Conservation (phyloP, 2,888 invertebrate species). For the Apamea sordens region DNA sequence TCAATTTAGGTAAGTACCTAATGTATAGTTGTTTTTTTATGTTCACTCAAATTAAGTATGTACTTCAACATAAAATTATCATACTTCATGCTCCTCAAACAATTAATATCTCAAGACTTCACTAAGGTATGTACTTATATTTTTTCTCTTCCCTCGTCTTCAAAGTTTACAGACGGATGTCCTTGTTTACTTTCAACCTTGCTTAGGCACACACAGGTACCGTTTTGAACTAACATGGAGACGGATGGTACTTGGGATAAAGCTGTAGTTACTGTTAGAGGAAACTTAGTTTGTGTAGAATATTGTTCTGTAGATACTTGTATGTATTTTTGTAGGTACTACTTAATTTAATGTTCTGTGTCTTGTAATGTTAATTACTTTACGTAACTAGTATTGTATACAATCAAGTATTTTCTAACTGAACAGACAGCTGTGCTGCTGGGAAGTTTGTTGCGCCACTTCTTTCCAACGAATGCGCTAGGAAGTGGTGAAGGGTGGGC, state of each 20-base stretch:
- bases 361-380: too few relatives aligned
- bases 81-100: conserved; percentile 16
- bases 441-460: too few relatives aligned
- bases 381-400: too few relatives aligned
- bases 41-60: too few relatives aligned
- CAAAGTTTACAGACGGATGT: conserved; percentile 55
- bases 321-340: too few relatives aligned
- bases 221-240: conserved; percentile 39
- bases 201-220: conserved; percentile 54
- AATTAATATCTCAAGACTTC: conserved; percentile 13
- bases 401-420: too few relatives aligned
- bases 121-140: not conserved
- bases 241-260: not conserved
- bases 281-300: not conserved
- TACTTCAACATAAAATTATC: not conserved
- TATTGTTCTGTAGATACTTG: not conserved
- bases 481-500: too few relatives aligned
- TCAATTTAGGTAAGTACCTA: too few relatives aligned
- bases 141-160: conserved; percentile 39
- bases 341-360: too few relatives aligned
- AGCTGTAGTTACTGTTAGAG: not conserved
- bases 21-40: too few relatives aligned
- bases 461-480: too few relatives aligned
- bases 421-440: too few relatives aligned
- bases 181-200: conserved; percentile 60